Evolutionary conservation across 2,888 invertebrate genomes (phyloP).

Genomic region (Muschampia plurimacula): DNA sequence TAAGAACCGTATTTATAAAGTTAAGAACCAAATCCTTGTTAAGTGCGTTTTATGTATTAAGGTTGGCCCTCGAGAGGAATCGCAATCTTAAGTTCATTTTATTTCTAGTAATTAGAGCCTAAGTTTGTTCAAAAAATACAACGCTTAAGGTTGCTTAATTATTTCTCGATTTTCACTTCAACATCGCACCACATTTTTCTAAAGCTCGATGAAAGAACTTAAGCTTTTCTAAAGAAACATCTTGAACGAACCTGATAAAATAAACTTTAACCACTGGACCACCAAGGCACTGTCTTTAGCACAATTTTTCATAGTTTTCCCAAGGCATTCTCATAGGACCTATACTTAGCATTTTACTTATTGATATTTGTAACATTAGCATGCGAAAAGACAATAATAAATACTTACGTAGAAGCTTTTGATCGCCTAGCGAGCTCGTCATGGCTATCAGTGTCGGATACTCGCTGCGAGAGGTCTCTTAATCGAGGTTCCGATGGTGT

Average conservation of each 20-base stretch:
- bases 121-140: too few species aligned
- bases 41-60: too few species aligned
- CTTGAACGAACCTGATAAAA: neutral
- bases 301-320: neutral
- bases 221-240: neutral
- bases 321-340: neutral
- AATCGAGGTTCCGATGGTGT: slow-evolving; percentile 39
- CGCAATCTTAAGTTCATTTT: too few species aligned
- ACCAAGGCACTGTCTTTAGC: neutral
- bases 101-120: too few species aligned
- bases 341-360: neutral
- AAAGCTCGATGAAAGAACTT: too few species aligned
- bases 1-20: too few species aligned
- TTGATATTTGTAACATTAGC: neutral
- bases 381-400: neutral
- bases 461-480: slow-evolving; percentile 47
- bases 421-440: slow-evolving; percentile 63
- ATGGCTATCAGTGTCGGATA: slow-evolving; percentile 70
- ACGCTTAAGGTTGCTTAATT: too few species aligned
- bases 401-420: slow-evolving; percentile 67
- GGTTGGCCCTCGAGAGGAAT: too few species aligned
- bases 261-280: neutral
- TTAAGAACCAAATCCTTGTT: too few species aligned
- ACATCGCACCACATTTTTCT: too few species aligned
- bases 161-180: too few species aligned